Percentiles rank a stretch among this genome's conserved stretches.
Evolutionary conservation across 2,888 invertebrate species (phyloP).

Genomic region (Rhodophaea formosa): DNA sequence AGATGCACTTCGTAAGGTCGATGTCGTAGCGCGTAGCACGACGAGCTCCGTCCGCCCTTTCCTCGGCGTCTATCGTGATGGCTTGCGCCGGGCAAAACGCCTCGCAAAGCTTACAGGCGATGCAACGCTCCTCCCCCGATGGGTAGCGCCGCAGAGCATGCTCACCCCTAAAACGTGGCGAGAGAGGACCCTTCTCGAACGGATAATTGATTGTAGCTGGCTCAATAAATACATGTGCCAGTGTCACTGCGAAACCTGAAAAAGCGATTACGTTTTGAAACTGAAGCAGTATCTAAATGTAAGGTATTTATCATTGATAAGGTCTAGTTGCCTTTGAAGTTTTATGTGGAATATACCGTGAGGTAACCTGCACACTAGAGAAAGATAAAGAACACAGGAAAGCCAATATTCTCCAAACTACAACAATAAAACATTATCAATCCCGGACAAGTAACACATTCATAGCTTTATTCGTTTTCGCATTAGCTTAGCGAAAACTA

Average conservation of each 20-base stretch:
- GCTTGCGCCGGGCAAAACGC: slow-evolving; percentile 99
- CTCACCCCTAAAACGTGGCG: slow-evolving; percentile 98
- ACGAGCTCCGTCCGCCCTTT: slow-evolving; percentile 95
- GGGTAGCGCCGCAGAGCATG: slow-evolving; percentile 98
- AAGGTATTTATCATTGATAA: too few relatives aligned
- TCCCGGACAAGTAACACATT: too few relatives aligned
- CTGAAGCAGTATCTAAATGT: not conserved
- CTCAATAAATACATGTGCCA: slow-evolving; percentile 87
- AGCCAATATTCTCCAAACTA: too few relatives aligned
- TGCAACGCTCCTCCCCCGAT: slow-evolving; percentile 98
- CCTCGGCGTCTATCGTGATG: slow-evolving; percentile 99
- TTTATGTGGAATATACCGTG: too few relatives aligned
- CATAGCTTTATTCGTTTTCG: too few relatives aligned
- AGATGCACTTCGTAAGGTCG: slow-evolving; percentile 98
- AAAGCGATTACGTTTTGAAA: slow-evolving; percentile 5
- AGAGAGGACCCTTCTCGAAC: slow-evolving; percentile 99
- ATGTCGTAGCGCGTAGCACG: slow-evolving; percentile 99
- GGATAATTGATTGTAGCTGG: slow-evolving; percentile 99
- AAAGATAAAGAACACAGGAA: too few relatives aligned
- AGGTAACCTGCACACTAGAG: too few relatives aligned
- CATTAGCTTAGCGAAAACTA: too few relatives aligned
- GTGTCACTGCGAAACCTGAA: slow-evolving; percentile 88
- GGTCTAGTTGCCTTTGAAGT: too few relatives aligned
- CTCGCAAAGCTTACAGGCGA: slow-evolving; percentile 99
- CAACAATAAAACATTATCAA: too few relatives aligned